A percentile compares a stretch with the other conserved stretches of the same genome.
Evolutionary conservation across 2,113 vertebrate genomes (phyloP).

Genomic region (Damaliscus lunatus): DNA sequence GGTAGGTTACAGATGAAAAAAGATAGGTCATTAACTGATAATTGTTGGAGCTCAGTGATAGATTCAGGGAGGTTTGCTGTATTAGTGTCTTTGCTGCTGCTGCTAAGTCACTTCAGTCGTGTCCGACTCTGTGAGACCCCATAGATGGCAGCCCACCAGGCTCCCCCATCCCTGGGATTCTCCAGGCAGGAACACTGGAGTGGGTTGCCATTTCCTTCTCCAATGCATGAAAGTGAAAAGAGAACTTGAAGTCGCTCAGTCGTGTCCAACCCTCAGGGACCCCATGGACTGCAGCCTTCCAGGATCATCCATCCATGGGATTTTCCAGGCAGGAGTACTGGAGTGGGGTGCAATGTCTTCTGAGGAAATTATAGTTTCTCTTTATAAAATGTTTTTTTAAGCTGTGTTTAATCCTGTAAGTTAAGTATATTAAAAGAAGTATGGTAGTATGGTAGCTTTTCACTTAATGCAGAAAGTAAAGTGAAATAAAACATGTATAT

Average conservation of each 20-base stretch:
- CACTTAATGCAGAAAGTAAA: background rate
- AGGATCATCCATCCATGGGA: too few relatives aligned
- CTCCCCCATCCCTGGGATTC: too few relatives aligned
- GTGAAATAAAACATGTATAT: background rate
- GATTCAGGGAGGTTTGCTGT: background rate
- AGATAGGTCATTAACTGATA: background rate
- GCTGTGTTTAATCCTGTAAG: background rate
- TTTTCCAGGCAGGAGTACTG: too few relatives aligned
- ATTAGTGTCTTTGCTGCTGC: background rate
- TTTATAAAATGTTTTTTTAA: background rate
- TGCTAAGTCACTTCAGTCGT: too few relatives aligned
- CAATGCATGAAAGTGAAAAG: too few relatives aligned
- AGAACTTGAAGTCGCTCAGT: too few relatives aligned
- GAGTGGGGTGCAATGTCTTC: background rate
- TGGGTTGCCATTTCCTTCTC: too few relatives aligned
- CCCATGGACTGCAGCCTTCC: too few relatives aligned
- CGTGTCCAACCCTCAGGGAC: fast-evolving
- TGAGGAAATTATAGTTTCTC: background rate
- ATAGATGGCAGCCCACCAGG: too few relatives aligned
- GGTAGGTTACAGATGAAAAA: background rate
- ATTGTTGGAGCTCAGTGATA: background rate
- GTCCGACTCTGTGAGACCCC: too few relatives aligned
- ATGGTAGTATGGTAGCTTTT: background rate
- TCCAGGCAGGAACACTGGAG: too few relatives aligned
- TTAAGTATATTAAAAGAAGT: conserved; percentile 3